Conservation (phyloP, 2,888 invertebrate genomes). For the Melikaiella ostensackeni region DNA sequence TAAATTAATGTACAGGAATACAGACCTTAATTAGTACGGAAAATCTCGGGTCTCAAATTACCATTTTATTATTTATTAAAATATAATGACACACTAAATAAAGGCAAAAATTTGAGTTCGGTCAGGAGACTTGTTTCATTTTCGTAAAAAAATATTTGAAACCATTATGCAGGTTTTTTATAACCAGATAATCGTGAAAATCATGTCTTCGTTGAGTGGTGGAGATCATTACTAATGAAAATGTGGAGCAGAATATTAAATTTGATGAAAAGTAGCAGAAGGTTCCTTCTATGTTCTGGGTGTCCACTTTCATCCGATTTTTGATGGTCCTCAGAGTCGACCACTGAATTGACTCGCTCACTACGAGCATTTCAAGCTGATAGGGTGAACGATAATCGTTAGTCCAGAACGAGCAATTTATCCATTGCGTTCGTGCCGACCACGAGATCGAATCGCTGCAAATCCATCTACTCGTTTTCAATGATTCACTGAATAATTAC, state of each 20-base stretch:
- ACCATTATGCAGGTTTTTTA: too few relatives aligned
- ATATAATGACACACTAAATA: too few relatives aligned
- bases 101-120: too few relatives aligned
- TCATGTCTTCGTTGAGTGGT: neutral
- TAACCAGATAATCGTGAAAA: neutral
- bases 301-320: conserved; percentile 27
- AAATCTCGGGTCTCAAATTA: neutral
- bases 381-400: conserved; percentile 38
- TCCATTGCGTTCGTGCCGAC: conserved; percentile 35
- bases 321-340: conserved; percentile 22
- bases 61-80: neutral
- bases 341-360: conserved; percentile 34
- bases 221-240: neutral
- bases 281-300: neutral
- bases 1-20: conserved; percentile 13
- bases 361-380: conserved; percentile 33
- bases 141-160: too few relatives aligned
- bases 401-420: conserved; percentile 37
- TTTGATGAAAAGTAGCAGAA: neutral
- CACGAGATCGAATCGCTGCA: conserved; percentile 40
- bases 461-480: conserved; percentile 38
- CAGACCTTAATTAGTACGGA: neutral
- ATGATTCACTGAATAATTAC: conserved; percentile 35
- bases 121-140: too few relatives aligned
- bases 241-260: conserved; percentile 10